Percentiles rank a stretch among this genome's conserved stretches.
These are phyloP conservation scores for Paraplagusia blochii DNA, from an alignment of 2,113 vertebrate species.

Conservation along the genomic window DNA sequence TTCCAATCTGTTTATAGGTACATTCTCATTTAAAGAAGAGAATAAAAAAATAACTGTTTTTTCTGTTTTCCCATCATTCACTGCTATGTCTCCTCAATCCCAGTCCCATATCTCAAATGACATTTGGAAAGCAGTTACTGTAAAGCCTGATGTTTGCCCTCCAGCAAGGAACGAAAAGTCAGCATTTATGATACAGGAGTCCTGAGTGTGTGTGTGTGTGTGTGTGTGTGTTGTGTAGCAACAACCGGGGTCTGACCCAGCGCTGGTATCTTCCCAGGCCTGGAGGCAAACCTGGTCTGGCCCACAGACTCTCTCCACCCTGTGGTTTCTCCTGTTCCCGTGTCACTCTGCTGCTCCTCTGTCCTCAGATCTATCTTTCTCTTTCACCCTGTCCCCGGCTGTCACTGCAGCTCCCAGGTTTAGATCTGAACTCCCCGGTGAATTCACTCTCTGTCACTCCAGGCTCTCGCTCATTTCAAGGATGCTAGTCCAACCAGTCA, in stretches of 20 bases:
- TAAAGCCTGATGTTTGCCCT: slow-evolving; percentile 2
- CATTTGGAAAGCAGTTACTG: slow-evolving; percentile 16
- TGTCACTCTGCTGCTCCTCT: slow-evolving; percentile 27
- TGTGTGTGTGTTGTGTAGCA: slow-evolving; percentile 53
- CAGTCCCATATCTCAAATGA: not conserved
- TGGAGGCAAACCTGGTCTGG: slow-evolving; percentile 28
- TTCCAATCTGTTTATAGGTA: not conserved
- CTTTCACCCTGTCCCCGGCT: slow-evolving; percentile 14
- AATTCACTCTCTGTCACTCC: slow-evolving; percentile 22
- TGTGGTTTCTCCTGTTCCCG: slow-evolving; percentile 9
- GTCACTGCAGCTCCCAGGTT: slow-evolving; percentile 12
- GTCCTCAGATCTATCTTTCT: slow-evolving; percentile 24
- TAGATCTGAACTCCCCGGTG: slow-evolving; percentile 7
- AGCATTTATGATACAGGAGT: not conserved
- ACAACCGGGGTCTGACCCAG: slow-evolving; percentile 36
- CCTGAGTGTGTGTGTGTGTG: slow-evolving; percentile 8
- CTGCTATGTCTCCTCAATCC: not conserved
- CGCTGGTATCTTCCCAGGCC: slow-evolving; percentile 28
- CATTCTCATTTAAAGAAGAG: not conserved
- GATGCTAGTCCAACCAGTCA: slow-evolving; percentile 37
- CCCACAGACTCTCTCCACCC: slow-evolving; percentile 21
- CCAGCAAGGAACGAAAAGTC: slow-evolving; percentile 10
- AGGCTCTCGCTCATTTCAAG: slow-evolving; percentile 41
- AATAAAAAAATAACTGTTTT: not conserved
- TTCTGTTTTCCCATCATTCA: not conserved